phyloP scores from a whole-genome alignment of 2,888 invertebrate genomes.

The Notocelia uddmanniana region DNA sequence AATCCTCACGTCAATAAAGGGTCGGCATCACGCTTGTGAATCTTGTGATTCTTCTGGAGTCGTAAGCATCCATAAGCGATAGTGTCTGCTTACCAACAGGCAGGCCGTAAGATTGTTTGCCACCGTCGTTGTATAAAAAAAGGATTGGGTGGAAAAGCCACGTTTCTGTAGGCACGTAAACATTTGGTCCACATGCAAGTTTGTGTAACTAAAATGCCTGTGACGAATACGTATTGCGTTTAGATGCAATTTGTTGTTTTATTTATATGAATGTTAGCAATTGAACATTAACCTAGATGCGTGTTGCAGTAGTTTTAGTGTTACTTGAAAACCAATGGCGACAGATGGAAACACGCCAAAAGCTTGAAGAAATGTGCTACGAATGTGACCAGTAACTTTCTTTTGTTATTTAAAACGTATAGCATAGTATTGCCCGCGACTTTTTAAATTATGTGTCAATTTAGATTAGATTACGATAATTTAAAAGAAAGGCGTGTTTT shows the following conservation, averaged over 20 bases:
- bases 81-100: no score
- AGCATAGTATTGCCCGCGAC: slow-evolving; percentile 15
- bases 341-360: slow-evolving; percentile 63
- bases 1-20: no score
- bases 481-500: neutral
- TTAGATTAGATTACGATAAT: slow-evolving; percentile 33
- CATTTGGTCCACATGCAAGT: neutral
- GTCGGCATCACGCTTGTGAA: no score
- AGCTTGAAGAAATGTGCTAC: slow-evolving; percentile 50
- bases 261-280: slow-evolving; percentile 41
- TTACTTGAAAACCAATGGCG: slow-evolving; percentile 51
- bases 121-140: neutral
- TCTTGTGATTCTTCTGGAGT: no score
- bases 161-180: neutral
- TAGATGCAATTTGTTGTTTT: slow-evolving; percentile 36
- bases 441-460: slow-evolving; percentile 16
- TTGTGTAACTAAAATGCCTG: slow-evolving; percentile 20
- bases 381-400: slow-evolving; percentile 40
- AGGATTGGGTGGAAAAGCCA: neutral
- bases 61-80: no score
- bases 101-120: no score
- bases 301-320: slow-evolving; percentile 53
- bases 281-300: slow-evolving; percentile 59
- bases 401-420: slow-evolving; percentile 19
- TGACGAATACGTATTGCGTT: slow-evolving; percentile 21